These are phyloP conservation scores for Tonatia bakeri DNA, from an alignment of 2,113 vertebrate genomes.

Conservation along the genomic window DNA sequence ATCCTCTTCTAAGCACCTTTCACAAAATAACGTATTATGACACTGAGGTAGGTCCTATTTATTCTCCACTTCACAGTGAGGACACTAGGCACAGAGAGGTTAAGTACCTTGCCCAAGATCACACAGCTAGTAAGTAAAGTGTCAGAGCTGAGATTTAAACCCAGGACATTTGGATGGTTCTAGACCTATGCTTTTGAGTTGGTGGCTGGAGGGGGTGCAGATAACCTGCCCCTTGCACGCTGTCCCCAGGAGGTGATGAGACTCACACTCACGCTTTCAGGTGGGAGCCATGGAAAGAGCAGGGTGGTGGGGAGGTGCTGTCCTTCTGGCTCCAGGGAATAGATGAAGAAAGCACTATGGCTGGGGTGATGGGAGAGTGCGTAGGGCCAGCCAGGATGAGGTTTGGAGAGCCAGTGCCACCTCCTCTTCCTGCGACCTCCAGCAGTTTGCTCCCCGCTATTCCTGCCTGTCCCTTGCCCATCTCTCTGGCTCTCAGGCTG, in stretches of 20 bases:
- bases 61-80: neutral
- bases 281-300: neutral
- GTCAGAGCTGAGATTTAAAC: neutral
- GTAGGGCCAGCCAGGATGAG: neutral
- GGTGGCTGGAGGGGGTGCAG: neutral
- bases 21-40: neutral
- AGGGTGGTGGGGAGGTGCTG: no score
- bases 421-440: neutral
- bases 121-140: neutral
- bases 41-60: neutral
- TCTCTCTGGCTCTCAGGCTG: constrained; percentile 36
- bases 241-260: neutral
- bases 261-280: neutral
- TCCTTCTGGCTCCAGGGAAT: neutral
- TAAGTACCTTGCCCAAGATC: neutral
- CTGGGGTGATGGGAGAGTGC: neutral
- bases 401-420: accelerated
- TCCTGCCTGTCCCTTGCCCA: neutral
- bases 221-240: neutral
- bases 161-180: neutral
- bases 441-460: no score
- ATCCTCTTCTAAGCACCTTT: neutral
- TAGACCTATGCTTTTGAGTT: neutral
- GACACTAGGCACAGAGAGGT: neutral
- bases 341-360: neutral